Evolutionary conservation across 2,113 vertebrate species (phyloP), one percentile per base, ranked within the genome.

Genomic region (Phrynosoma blainvillii): DNA sequence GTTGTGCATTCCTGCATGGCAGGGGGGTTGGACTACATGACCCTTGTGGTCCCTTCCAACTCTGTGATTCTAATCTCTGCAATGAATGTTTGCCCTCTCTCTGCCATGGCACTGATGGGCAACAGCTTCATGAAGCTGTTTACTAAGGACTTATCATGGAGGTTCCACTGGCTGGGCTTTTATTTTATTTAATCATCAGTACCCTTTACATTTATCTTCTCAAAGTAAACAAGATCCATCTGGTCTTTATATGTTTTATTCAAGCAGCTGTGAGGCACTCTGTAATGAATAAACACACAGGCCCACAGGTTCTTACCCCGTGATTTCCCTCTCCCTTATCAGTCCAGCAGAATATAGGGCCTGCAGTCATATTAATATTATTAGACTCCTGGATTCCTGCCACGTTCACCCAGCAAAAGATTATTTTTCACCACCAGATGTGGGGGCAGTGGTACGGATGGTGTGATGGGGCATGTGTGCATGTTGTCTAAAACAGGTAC

Each of bases 171-270:
- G 86, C 47, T 7, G 85, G 89, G 91, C 84, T 90, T 89, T 94
- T 94, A 92, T 87, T 68, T 70, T 78, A 74, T 87, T 82, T 87
- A 81, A 87, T 87, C 78, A 96, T 93, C 89, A 87, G 87, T 92
- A 87, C 89, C 75, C 87, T 90, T 87, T 94, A 78, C 91, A 87
- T 93, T 93, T 88, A 89, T 89, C 18, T 91, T 89, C 6, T 0
- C 90, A 94, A 89, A 87, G 93, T 91, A 95, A 96, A 96, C 93
- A 96, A 90, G 82, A 32, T 87, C 94, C 95, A 96, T 96, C 95
- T 96, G 95, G 90, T 75, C 92, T 71, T 79, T 85, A 86, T 56
- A n/a, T 1, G 2, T 89, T 84, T 89, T 0, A 11, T 32, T 88
- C 91, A 90, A 84, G 68, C 85, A 88, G 93, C 89, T 91, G 89